phyloP scores from a whole-genome alignment of 2,888 invertebrate species.

The Sceliomorpha sp. region DNA sequence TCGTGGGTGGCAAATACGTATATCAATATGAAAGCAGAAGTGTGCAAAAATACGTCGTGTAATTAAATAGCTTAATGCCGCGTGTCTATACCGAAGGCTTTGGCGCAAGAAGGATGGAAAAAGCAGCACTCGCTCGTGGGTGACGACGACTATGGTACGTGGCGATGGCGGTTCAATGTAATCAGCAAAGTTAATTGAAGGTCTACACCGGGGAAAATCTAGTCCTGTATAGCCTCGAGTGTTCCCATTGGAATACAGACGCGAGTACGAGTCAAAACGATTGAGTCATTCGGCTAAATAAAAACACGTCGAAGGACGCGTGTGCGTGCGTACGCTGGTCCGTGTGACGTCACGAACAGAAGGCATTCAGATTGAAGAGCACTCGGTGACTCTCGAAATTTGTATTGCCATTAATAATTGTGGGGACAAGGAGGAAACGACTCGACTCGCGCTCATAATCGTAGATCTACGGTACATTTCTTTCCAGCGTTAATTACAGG shows the following conservation, averaged over 20 bases:
- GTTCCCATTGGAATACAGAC: constrained; percentile 65
- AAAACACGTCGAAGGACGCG: constrained; percentile 68
- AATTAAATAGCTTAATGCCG: constrained; percentile 69
- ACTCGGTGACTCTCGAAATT: constrained; percentile 80
- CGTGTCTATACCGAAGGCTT: constrained; percentile 29
- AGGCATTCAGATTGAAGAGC: constrained; percentile 80
- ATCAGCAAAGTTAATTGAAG: constrained; percentile 77
- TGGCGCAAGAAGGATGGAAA: constrained; percentile 52
- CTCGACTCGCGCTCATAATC: background rate
- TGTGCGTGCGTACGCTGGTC: constrained; percentile 36
- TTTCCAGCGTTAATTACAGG: background rate
- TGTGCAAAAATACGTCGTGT: constrained; percentile 57
- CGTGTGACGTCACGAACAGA: constrained; percentile 79
- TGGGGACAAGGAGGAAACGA: constrained; percentile 50
- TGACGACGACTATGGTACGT: constrained; percentile 45
- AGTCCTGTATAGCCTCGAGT: constrained; percentile 49
- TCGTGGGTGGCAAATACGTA: constrained; percentile 38
- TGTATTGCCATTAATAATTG: constrained; percentile 80
- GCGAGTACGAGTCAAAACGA: constrained; percentile 67
- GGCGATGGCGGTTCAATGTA: constrained; percentile 62
- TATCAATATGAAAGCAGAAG: constrained; percentile 29
- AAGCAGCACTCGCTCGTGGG: constrained; percentile 56
- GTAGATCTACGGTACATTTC: background rate
- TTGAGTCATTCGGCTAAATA: constrained; percentile 78
- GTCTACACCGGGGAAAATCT: constrained; percentile 54